A percentile compares a stretch with the other conserved stretches of the same genome.
phyloP scores from a whole-genome alignment of 2,797 vertebrate species.

The Melanotaenia trifasciata region DNA sequence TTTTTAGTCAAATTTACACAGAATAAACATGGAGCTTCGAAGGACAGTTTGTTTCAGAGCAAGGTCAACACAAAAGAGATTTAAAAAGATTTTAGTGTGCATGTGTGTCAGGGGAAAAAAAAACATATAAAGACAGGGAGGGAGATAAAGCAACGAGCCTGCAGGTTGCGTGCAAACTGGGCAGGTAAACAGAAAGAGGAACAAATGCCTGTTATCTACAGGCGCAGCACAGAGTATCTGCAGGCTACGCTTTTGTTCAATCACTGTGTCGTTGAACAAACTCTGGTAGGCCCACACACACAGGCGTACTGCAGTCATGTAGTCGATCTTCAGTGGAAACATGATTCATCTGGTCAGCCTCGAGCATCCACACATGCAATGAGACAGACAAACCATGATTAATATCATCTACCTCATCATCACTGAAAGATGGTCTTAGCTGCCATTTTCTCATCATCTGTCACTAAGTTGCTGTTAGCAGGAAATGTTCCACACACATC shows the following conservation, averaged over 20 bases:
- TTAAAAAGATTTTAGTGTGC: slow-evolving; percentile 16
- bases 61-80: slow-evolving; percentile 14
- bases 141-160: slow-evolving; percentile 59
- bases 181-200: slow-evolving; percentile 60
- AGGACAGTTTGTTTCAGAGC: slow-evolving; percentile 31
- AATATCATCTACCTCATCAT: slow-evolving; percentile 18
- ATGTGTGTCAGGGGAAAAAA: background rate
- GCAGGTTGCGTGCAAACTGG: slow-evolving; percentile 68
- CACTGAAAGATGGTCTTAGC: slow-evolving; percentile 14
- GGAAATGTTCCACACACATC: slow-evolving; percentile 48
- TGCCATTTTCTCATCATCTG: slow-evolving; percentile 57
- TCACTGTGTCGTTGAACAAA: slow-evolving; percentile 47
- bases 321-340: slow-evolving; percentile 34
- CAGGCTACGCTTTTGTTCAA: slow-evolving; percentile 68
- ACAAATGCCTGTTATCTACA: slow-evolving; percentile 65
- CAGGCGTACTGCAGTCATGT: slow-evolving; percentile 34
- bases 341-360: slow-evolving; percentile 53
- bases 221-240: slow-evolving; percentile 55
- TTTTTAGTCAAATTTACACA: background rate
- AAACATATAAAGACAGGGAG: slow-evolving; percentile 39
- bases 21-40: slow-evolving; percentile 12
- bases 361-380: slow-evolving; percentile 24
- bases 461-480: slow-evolving; percentile 12
- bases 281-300: slow-evolving; percentile 41
- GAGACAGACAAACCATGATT: slow-evolving; percentile 1